These are phyloP conservation scores for Sparus aurata DNA, from an alignment of 2,797 vertebrate genomes.

Conservation along the genomic window DNA sequence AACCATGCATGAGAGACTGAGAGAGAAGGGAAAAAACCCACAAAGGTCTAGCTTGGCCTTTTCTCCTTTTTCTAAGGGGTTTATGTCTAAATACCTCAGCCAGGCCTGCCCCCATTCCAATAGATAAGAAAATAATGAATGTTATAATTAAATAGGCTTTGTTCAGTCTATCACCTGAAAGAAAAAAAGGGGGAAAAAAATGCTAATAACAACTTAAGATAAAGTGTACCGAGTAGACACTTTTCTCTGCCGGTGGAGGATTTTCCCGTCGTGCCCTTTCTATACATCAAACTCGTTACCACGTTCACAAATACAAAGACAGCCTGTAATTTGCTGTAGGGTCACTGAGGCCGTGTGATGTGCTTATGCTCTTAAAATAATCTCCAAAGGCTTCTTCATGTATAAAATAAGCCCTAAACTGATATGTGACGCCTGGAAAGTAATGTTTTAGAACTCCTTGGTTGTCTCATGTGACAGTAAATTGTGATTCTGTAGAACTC, in stretches of 20 bases:
- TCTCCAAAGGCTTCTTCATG: not conserved
- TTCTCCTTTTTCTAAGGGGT: conserved; percentile 38
- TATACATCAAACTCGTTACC: not conserved
- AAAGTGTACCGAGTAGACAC: conserved; percentile 19
- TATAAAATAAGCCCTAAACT: not conserved
- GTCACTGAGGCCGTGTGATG: not conserved
- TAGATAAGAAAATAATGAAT: conserved; percentile 57
- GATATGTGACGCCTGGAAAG: not conserved
- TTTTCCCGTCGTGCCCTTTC: conserved; percentile 1
- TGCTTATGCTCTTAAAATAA: not conserved
- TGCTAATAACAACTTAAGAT: conserved; percentile 30
- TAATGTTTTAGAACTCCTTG: not conserved
- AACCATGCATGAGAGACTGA: conserved; percentile 25
- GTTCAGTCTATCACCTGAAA: conserved; percentile 47
- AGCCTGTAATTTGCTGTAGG: not conserved
- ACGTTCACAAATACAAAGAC: not conserved
- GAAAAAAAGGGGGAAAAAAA: conserved; percentile 11
- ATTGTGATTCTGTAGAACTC: no score
- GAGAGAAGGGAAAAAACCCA: not conserved
- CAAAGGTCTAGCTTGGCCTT: conserved; percentile 1
- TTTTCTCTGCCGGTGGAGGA: not conserved
- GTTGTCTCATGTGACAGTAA: no score
- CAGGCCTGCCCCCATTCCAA: conserved; percentile 15
- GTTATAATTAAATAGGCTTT: conserved; percentile 57
- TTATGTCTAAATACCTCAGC: conserved; percentile 45